Evolutionary conservation across 2,888 invertebrate genomes (phyloP), one percentile per base, ranked within the genome.

Genomic region (Gymnosoma rotundatum): DNA sequence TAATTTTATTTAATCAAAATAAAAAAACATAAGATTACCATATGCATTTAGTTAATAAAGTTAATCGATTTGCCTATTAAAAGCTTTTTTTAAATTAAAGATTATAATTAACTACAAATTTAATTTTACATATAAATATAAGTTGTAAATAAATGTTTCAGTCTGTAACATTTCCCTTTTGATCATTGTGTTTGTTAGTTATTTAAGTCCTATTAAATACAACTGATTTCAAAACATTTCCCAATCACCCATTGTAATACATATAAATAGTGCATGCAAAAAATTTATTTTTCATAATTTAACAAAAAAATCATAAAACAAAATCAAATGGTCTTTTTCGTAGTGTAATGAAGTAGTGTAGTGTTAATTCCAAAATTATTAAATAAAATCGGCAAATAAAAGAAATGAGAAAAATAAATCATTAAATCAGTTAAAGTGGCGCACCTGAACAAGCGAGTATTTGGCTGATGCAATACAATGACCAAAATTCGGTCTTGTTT

Each of bases 401-500:
- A 38, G 42, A 50, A 18, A 73, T 38, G 10, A n/a, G 14, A 45
- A n/a, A 50, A 52, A 12, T 0, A 38, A 48, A 36, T 25, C 48
- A 60, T 4, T 4, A 64, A 79, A 60, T 66, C 58, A 58, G 84
- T 78, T 84, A 66, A 78, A 81, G 84, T 84, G 84, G 58, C 70
- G 78, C 78, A 84, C 84, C 84, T 84, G 84, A 84, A 84, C 84
- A 81, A 84, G 70, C 84, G 84, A 84, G 84, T 84, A 84, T 84
- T 84, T 81, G 84, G 81, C 84, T 81, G 84, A 81, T 84, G 70
- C 45, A 70, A 70, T 84, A 64, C 38, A 81, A 84, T 81, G 84
- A 78, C 84, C 84, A 84, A 84, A 84, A 84, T 84, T 84, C 84
- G 84, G 84, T 84, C 84, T 84, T 84, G 84, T 84, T 84, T 84